A percentile compares a stretch with the other conserved stretches of the same genome.
Conservation (phyloP, 2,797 vertebrate species). For the Manis crassicaudata region DNA sequence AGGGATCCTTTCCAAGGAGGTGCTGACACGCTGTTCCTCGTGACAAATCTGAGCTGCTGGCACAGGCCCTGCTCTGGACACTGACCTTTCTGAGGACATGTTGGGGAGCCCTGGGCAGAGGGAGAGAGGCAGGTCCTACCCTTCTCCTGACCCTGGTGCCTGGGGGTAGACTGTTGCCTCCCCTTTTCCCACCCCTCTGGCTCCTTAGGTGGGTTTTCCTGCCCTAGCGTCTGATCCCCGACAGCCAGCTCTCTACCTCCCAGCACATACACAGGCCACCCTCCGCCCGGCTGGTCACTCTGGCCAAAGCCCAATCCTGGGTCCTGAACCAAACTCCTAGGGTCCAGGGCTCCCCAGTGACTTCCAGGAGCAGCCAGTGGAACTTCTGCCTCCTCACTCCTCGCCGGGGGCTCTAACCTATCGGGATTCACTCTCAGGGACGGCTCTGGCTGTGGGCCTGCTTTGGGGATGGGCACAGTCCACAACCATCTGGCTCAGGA, state of each 20-base stretch:
- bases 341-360: background rate
- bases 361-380: background rate
- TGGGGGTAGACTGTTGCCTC: background rate
- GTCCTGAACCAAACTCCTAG: background rate
- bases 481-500: background rate
- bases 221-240: background rate
- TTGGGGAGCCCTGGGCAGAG: background rate
- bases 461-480: background rate
- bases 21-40: background rate
- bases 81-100: background rate
- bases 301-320: background rate
- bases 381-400: background rate
- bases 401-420: background rate
- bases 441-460: background rate
- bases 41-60: background rate
- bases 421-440: background rate
- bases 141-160: background rate
- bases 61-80: background rate
- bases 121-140: rapidly evolving
- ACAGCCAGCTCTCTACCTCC: background rate
- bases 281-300: background rate
- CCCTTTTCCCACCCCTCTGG: background rate
- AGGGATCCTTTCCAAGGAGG: background rate
- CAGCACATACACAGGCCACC: background rate
- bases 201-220: background rate